phyloP scores from a whole-genome alignment of 2,888 invertebrate species.

The Tubulanus polymorphus region DNA sequence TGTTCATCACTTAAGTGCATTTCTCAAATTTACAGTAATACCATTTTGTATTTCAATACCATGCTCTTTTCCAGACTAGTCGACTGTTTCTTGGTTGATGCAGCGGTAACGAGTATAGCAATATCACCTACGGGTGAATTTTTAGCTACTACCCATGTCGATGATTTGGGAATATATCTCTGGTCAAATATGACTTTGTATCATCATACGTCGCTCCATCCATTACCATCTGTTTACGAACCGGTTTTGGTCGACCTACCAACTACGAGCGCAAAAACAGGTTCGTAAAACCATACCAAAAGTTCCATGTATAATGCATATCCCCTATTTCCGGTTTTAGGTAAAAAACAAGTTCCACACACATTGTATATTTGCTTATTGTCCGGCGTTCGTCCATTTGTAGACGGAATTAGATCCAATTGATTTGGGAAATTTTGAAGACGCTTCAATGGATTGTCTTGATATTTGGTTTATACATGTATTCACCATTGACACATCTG shows the following conservation, averaged over 20 bases:
- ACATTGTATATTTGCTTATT: conserved; percentile 2
- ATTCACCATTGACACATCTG: too few species aligned
- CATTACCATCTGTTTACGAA: conserved; percentile 56
- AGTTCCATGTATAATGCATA: too few species aligned
- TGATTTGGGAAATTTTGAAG: too few species aligned
- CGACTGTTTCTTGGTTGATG: conserved; percentile 63
- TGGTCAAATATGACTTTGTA: conserved; percentile 91
- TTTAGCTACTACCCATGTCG: conserved; percentile 83
- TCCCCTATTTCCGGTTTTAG: conserved; percentile 3
- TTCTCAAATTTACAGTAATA: too few species aligned
- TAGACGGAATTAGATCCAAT: too few species aligned
- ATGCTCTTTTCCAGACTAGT: conserved; percentile 50
- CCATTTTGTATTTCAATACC: too few species aligned
- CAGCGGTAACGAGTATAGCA: conserved; percentile 77
- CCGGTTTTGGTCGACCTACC: conserved; percentile 47
- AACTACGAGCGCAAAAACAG: conserved; percentile 24
- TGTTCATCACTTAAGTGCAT: too few species aligned
- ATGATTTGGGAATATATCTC: conserved; percentile 82
- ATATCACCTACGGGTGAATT: conserved; percentile 90
- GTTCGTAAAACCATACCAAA: too few species aligned
- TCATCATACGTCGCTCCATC: conserved; percentile 67
- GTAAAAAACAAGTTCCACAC: not conserved
- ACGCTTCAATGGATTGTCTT: too few species aligned
- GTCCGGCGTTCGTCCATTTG: too few species aligned
- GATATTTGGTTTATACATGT: too few species aligned